These are phyloP conservation scores for Scortum barcoo DNA, from an alignment of 2,113 vertebrate species.

Conservation along the genomic window DNA sequence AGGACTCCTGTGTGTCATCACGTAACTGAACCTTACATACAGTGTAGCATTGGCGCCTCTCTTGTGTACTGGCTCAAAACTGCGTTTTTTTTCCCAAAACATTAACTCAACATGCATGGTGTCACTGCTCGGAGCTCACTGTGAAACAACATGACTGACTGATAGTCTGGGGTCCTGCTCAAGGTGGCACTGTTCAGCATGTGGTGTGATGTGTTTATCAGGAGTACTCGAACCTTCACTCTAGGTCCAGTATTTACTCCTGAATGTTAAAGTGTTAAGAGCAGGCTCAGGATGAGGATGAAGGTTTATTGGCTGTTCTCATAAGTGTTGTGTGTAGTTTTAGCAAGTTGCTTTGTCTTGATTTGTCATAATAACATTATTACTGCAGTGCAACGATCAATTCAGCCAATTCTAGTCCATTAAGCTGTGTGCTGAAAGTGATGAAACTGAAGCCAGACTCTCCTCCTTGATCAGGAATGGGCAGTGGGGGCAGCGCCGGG, in stretches of 20 bases:
- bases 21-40: constrained; percentile 39
- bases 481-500: constrained; percentile 96
- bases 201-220: constrained; percentile 36
- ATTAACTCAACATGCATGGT: constrained; percentile 39
- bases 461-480: constrained; percentile 91
- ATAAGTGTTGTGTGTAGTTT: not conserved
- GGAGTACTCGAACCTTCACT: not conserved
- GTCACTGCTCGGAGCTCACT: constrained; percentile 5
- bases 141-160: constrained; percentile 14
- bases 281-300: constrained; percentile 5
- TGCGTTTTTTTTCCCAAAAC: constrained; percentile 25
- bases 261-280: constrained; percentile 1
- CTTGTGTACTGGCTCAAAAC: constrained; percentile 13
- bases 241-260: not conserved
- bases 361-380: constrained; percentile 16
- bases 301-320: constrained; percentile 5
- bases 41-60: constrained; percentile 11
- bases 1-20: constrained; percentile 86
- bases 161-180: constrained; percentile 1
- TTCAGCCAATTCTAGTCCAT: not conserved
- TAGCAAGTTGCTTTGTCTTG: constrained; percentile 19
- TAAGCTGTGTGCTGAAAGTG: constrained; percentile 27
- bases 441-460: constrained; percentile 41
- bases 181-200: constrained; percentile 32
- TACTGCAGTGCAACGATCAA: not conserved